phyloP scores from a whole-genome alignment of 1,140 invertebrate species.

The Drosophila triauraria region DNA sequence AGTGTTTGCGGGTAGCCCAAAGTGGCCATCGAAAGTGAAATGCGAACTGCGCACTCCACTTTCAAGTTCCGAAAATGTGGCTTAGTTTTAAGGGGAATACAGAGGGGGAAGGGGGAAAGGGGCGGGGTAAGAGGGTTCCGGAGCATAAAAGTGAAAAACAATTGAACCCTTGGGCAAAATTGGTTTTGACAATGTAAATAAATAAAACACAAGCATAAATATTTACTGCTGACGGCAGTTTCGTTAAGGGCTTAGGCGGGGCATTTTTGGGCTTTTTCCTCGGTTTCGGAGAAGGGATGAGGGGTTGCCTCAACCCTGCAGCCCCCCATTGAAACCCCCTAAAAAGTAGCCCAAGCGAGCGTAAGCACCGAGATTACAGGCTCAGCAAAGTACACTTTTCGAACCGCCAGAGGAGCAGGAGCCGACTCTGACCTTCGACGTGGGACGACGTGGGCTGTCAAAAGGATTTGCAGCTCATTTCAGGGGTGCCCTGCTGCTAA shows the following conservation, averaged over 20 bases:
- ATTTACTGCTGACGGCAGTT: constrained; percentile 77
- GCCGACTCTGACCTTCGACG: constrained; percentile 36
- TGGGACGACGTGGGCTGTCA: constrained; percentile 43
- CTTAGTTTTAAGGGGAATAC: background rate
- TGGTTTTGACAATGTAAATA: constrained; percentile 84
- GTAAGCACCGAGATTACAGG: constrained; percentile 78
- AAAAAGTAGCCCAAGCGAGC: constrained; percentile 25
- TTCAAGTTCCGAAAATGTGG: constrained; percentile 10
- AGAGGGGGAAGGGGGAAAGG: background rate
- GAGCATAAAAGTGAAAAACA: constrained; percentile 81
- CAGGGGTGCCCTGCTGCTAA: constrained; percentile 55
- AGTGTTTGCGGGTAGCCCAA: constrained; percentile 55
- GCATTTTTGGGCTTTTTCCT: constrained; percentile 13
- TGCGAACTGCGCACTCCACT: constrained; percentile 37
- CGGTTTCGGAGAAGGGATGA: background rate
- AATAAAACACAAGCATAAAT: constrained; percentile 84
- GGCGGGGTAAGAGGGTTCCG: background rate
- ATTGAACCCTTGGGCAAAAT: constrained; percentile 83
- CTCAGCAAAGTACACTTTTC: constrained; percentile 61
- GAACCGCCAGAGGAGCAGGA: constrained; percentile 5
- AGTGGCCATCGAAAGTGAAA: constrained; percentile 66
- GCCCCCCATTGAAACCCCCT: background rate
- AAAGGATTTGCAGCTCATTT: constrained; percentile 83
- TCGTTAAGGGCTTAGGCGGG: constrained; percentile 50
- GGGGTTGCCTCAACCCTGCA: no score